Conservation (phyloP, 37 sponge, comb jelly and placozoan species). For the Tethya wilhelma region DNA sequence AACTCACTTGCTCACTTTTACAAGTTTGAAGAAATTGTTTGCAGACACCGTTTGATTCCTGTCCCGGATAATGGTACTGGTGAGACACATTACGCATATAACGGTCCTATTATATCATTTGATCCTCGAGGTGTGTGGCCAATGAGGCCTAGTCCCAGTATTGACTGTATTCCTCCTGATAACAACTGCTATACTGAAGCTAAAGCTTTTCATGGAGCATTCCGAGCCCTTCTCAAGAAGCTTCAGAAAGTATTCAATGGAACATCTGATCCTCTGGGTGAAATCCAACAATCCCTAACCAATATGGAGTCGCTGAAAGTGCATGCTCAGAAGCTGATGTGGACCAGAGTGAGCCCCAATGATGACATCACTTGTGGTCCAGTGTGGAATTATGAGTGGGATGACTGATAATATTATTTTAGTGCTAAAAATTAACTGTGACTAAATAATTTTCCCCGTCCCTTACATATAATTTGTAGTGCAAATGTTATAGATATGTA, state of each 20-base stretch:
- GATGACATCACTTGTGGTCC: constrained; percentile 61
- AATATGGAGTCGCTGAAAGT: constrained; percentile 63
- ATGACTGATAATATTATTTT: too few relatives aligned
- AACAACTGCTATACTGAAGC: constrained; percentile 58
- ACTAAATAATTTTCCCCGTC: too few relatives aligned
- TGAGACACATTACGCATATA: constrained; percentile 14
- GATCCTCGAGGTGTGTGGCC: constrained; percentile 73
- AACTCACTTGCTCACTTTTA: not conserved
- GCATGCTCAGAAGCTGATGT: constrained; percentile 59
- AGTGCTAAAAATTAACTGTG: too few relatives aligned
- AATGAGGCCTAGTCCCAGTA: constrained; percentile 64
- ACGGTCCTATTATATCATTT: constrained; percentile 50
- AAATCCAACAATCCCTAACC: constrained; percentile 18
- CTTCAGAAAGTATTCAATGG: constrained; percentile 65
- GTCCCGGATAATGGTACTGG: too few relatives aligned
- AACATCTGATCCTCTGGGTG: constrained; percentile 32
- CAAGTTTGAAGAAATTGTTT: constrained; percentile 62
- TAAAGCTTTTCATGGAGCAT: constrained; percentile 46
- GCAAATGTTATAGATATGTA: too few relatives aligned
- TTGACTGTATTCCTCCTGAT: not conserved
- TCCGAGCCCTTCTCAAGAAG: constrained; percentile 31
- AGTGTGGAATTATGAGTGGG: constrained; percentile 75
- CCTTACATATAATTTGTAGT: too few relatives aligned
- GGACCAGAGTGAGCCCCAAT: constrained; percentile 1
- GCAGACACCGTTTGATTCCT: constrained; percentile 25